phyloP scores from a whole-genome alignment of 2,888 invertebrate genomes.

The Drosophila bunnanda region DNA sequence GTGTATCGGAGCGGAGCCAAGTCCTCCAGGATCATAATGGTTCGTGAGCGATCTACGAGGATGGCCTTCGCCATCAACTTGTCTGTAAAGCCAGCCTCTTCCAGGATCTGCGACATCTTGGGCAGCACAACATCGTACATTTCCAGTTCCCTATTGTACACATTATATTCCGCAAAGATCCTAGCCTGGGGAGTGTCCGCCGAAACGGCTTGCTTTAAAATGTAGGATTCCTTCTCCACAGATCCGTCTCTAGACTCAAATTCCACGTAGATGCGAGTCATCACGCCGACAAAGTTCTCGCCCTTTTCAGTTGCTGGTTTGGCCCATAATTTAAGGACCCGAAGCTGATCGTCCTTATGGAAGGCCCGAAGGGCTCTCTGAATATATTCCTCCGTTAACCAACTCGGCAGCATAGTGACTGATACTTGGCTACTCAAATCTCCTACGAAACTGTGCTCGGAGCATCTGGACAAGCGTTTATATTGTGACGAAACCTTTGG shows the following conservation, averaged over 20 bases:
- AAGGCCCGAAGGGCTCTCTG: conserved; percentile 44
- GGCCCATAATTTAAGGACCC: conserved; percentile 47
- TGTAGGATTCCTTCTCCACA: conserved; percentile 36
- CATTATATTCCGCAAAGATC: conserved; percentile 53
- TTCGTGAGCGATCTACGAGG: conserved; percentile 66
- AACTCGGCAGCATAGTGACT: conserved; percentile 54
- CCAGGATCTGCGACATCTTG: conserved; percentile 59
- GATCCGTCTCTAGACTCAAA: conserved; percentile 12
- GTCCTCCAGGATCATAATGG: conserved; percentile 76
- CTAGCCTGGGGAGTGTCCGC: conserved; percentile 45
- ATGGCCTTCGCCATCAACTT: conserved; percentile 70
- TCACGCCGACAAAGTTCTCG: conserved; percentile 64
- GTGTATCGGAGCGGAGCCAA: conserved; percentile 57
- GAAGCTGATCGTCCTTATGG: conserved; percentile 45
- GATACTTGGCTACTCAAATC: not conserved
- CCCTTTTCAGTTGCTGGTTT: conserved; percentile 62
- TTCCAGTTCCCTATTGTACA: conserved; percentile 71
- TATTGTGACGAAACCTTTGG: conserved; percentile 15
- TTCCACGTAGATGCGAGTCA: conserved; percentile 62
- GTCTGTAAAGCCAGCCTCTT: conserved; percentile 51
- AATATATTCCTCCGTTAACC: conserved; percentile 66
- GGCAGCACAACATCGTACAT: conserved; percentile 79
- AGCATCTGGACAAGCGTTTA: conserved; percentile 22
- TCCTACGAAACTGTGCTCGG: not conserved
- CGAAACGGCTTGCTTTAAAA: conserved; percentile 57